phyloP scores from a whole-genome alignment of 2,888 invertebrate species.

The Cabera pusaria region DNA sequence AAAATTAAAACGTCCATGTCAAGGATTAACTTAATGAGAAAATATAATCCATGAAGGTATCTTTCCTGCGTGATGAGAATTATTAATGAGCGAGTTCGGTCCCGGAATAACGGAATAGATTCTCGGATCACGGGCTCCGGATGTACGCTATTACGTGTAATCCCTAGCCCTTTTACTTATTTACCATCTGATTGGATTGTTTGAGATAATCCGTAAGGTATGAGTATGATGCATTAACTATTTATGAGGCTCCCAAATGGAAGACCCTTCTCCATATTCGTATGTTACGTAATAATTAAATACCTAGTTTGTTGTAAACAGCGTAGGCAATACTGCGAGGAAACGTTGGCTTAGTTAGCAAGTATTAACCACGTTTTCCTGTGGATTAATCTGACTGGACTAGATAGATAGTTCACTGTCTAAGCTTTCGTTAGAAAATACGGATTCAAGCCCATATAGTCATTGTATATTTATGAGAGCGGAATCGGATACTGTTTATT shows the following conservation, averaged over 20 bases:
- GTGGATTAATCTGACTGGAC: too few species aligned
- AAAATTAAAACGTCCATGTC: conserved; percentile 51
- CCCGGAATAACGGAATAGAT: conserved; percentile 19
- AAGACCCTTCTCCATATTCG: conserved; percentile 1
- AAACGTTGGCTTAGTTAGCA: too few species aligned
- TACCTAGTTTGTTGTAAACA: too few species aligned
- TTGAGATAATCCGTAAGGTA: conserved; percentile 31
- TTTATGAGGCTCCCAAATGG: conserved; percentile 13
- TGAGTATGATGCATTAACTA: conserved; percentile 26
- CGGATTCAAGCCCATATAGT: too few species aligned
- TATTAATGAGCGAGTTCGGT: conserved; percentile 38
- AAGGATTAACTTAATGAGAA: conserved; percentile 50
- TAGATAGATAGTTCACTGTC: too few species aligned
- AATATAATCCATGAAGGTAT: conserved; percentile 41
- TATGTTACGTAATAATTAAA: too few species aligned
- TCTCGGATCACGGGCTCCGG: conserved; percentile 11
- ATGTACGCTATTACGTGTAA: conserved; percentile 30
- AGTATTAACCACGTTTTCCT: too few species aligned
- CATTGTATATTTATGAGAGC: too few species aligned
- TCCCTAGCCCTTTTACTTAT: conserved; percentile 35
- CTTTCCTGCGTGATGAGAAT: conserved; percentile 42
- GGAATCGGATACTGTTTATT: too few species aligned
- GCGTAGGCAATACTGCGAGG: too few species aligned
- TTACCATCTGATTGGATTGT: conserved; percentile 36
- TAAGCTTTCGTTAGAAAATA: too few species aligned